phyloP scores from a whole-genome alignment of 2,113 vertebrate species.

The Empidonax alnorum region DNA sequence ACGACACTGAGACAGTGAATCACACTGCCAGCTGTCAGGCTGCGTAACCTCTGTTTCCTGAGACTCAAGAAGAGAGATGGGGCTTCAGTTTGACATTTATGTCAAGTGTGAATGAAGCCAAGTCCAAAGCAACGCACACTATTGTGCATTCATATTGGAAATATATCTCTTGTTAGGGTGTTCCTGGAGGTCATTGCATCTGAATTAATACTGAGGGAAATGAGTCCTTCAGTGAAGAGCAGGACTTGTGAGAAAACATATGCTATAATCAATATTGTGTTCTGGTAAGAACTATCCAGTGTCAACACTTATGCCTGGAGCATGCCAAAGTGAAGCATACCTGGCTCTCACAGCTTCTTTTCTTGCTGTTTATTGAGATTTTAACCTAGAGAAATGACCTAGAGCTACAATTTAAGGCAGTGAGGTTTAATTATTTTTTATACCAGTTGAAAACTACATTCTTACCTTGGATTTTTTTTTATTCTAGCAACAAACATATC shows the following conservation, averaged over 20 bases:
- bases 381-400: background rate
- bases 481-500: background rate
- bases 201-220: conserved; percentile 2
- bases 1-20: background rate
- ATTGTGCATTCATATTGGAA: background rate
- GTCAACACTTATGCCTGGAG: background rate
- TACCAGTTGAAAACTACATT: background rate
- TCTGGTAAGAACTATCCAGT: background rate
- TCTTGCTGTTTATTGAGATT: background rate
- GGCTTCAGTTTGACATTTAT: conserved; percentile 9
- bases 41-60: background rate
- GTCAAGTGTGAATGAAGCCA: background rate
- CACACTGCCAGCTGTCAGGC: conserved; percentile 1
- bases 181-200: background rate
- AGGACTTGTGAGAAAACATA: background rate
- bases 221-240: background rate
- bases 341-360: background rate
- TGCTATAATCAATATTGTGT: background rate
- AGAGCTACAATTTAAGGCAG: background rate
- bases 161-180: background rate
- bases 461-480: background rate
- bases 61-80: background rate
- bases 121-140: background rate
- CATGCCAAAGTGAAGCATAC: background rate
- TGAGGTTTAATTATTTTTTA: background rate